These are phyloP conservation scores for Urocyon cinereoargenteus DNA, from an alignment of 2,797 vertebrate genomes.

Conservation along the genomic window DNA sequence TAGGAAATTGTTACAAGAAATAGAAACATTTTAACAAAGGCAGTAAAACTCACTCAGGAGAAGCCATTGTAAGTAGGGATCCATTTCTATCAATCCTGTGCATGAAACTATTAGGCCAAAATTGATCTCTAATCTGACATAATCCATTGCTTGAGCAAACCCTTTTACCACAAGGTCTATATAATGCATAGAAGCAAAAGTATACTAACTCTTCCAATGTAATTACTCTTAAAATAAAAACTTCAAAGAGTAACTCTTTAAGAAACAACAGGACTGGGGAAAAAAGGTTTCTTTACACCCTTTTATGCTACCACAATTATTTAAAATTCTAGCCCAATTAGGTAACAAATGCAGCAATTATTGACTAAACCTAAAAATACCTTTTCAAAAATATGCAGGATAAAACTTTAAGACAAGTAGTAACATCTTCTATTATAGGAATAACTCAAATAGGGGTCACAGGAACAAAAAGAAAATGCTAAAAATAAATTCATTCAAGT, in stretches of 20 bases:
- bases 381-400: neutral
- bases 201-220: neutral
- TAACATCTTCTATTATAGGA: neutral
- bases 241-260: neutral
- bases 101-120: neutral
- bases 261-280: neutral
- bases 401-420: slow-evolving; percentile 30
- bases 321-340: slow-evolving; percentile 1
- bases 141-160: neutral
- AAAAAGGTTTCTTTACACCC: neutral
- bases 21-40: slow-evolving; percentile 71
- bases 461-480: neutral
- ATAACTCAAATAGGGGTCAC: neutral
- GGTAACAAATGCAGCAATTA: neutral
- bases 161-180: neutral
- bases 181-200: neutral
- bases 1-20: slow-evolving; percentile 81
- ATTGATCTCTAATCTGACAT: neutral
- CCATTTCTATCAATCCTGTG: neutral
- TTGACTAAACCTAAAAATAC: neutral
- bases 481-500: neutral
- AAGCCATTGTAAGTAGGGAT: slow-evolving; percentile 60
- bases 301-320: neutral
- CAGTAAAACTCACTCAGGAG: slow-evolving; percentile 67
- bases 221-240: slow-evolving; percentile 17